Evolutionary conservation across 2,797 vertebrate genomes (phyloP).

Genomic region (Trematomus bernacchii): DNA sequence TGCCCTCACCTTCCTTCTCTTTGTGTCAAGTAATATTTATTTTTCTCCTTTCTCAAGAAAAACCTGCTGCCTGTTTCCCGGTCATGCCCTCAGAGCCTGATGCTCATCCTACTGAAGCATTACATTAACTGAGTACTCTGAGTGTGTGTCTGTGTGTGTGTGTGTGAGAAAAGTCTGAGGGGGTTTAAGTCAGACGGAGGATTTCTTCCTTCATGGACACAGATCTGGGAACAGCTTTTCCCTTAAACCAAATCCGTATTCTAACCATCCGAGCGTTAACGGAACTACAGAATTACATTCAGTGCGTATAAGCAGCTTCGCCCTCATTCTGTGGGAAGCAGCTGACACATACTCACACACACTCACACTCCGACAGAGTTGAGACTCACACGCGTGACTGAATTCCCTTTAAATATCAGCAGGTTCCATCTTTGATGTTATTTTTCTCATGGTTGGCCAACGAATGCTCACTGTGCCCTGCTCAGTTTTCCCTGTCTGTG

Average conservation of each 20-base stretch:
- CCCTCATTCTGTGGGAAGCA: constrained; percentile 47
- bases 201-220: constrained; percentile 68
- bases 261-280: constrained; percentile 62
- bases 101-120: constrained; percentile 70
- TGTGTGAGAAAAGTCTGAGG: constrained; percentile 27
- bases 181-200: constrained; percentile 60
- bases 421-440: constrained; percentile 61
- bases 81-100: constrained; percentile 61
- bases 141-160: constrained; percentile 28
- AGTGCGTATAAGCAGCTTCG: constrained; percentile 52
- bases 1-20: constrained; percentile 59
- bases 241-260: constrained; percentile 74
- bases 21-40: constrained; percentile 55
- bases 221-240: constrained; percentile 65
- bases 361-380: constrained; percentile 23
- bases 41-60: constrained; percentile 31
- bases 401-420: constrained; percentile 47
- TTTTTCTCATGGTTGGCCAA: constrained; percentile 57
- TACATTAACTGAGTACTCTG: constrained; percentile 66
- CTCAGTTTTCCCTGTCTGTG: constrained; percentile 29
- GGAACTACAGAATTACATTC: constrained; percentile 57
- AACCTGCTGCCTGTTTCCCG: constrained; percentile 65
- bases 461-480: constrained; percentile 23
- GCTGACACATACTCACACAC: constrained; percentile 26
- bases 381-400: constrained; percentile 45